Conservation (phyloP, 2,888 invertebrate species). For the Lasius platythorax region DNA sequence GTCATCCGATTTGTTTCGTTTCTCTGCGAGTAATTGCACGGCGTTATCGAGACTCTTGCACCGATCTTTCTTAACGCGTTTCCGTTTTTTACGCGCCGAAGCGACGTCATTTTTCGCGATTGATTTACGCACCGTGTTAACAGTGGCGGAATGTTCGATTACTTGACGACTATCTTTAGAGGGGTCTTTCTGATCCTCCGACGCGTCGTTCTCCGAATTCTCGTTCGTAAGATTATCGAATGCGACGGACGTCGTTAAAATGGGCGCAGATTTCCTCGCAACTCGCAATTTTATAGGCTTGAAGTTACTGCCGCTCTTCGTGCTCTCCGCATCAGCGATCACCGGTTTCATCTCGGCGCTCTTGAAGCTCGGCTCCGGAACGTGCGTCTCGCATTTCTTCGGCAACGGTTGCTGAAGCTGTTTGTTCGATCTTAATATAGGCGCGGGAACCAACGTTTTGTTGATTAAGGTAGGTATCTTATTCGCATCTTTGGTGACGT, state of each 20-base stretch:
- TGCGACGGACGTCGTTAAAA: slow-evolving; percentile 63
- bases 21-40: neutral
- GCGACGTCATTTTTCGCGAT: neutral
- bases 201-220: slow-evolving; percentile 35
- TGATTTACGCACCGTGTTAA: slow-evolving; percentile 4
- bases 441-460: slow-evolving; percentile 76
- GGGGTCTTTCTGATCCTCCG: neutral
- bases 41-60: neutral
- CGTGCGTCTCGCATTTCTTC: slow-evolving; percentile 64
- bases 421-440: slow-evolving; percentile 79
- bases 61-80: slow-evolving; percentile 42
- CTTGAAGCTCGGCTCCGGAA: slow-evolving; percentile 77
- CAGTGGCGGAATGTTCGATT: neutral
- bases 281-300: slow-evolving; percentile 78
- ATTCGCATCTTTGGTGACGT: slow-evolving; percentile 76
- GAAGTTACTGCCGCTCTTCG: slow-evolving; percentile 69
- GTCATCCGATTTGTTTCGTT: neutral
- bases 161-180: neutral
- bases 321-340: slow-evolving; percentile 33
- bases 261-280: slow-evolving; percentile 71
- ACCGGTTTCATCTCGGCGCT: slow-evolving; percentile 82
- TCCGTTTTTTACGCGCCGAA: slow-evolving; percentile 40
- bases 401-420: slow-evolving; percentile 77
- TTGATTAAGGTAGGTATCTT: slow-evolving; percentile 80
- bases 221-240: slow-evolving; percentile 68